Base-by-base conservation (phyloP, 2,888 invertebrate genomes). In the Tiphia femorata region DNA sequence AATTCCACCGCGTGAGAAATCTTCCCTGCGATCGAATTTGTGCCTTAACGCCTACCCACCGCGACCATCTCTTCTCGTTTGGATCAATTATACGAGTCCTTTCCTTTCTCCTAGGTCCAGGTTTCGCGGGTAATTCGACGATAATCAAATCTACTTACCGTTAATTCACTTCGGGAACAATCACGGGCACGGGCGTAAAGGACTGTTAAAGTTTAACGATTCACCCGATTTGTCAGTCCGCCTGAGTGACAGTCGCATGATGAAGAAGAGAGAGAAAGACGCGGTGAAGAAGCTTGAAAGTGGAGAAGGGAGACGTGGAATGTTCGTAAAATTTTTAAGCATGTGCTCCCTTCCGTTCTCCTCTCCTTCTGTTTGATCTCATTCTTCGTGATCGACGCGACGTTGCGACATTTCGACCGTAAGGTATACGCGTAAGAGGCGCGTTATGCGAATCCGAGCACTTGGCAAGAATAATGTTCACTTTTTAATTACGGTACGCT, bases 111-210 rank as follows among this genome's bases (percentile, higher is more conserved):
- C 61, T 69, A 69, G 69, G 66, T 69, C 63, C 55, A 59, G 64
- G 67, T 49, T n/a, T 14, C 44, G 33, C 25, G 49, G 61, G 57
- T 68, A 59, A 65, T 48, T 40, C 54, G 43, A 43, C 53, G 57
- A 60, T 68, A 69, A 68, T 69, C 68, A 65, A 68, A 68, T 68
- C 56, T 58, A 27, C 47, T 49, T 52, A 47, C 59, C 38, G 58
- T 54, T 69, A 69, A 70, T 70, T 70, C 65, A 70, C 67, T 70
- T 40, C 49, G 44, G 29, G 58, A 62, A 55, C 67, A 70, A 70
- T 62, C 56, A 46, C 62, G 51, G 50, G 60, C 17, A 29, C n/a
- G 30, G 38, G 38, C 17, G 48, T 21, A 10, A 37, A 19, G 37
- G 8, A 16, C n/a, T 16, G 33, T 70, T 33, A 70, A 70, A 70